phyloP scores from a whole-genome alignment of 2,888 invertebrate species.

The Caenorhabditis afra region DNA sequence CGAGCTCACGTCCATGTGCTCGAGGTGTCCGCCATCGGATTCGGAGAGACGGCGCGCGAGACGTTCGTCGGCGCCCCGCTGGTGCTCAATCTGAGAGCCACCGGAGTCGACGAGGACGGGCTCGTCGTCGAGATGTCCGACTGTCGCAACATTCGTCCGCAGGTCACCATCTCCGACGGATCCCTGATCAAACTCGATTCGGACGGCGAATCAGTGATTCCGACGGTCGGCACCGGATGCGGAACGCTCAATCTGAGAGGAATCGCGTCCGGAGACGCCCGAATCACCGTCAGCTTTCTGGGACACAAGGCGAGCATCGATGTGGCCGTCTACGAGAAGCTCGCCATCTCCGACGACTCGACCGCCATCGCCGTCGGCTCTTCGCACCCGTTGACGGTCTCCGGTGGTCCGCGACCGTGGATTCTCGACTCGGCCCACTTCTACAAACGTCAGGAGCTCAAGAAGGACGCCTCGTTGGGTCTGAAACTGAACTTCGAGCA shows the following conservation, averaged over 20 bases:
- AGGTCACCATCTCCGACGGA: slow-evolving; percentile 59
- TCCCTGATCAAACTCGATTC: slow-evolving; percentile 55
- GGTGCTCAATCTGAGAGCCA: slow-evolving; percentile 68
- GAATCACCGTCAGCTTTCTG: slow-evolving; percentile 50
- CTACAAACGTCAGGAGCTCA: slow-evolving; percentile 47
- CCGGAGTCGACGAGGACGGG: slow-evolving; percentile 56
- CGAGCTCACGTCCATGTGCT: slow-evolving; percentile 66
- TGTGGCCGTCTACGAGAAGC: slow-evolving; percentile 68
- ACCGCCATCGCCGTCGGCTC: slow-evolving; percentile 67
- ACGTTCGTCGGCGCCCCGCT: slow-evolving; percentile 69
- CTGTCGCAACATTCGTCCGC: slow-evolving; percentile 64
- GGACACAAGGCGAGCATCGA: slow-evolving; percentile 63
- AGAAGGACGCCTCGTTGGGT: neutral
- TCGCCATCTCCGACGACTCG: slow-evolving; percentile 53
- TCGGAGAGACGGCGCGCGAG: slow-evolving; percentile 73
- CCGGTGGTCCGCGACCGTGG: slow-evolving; percentile 76
- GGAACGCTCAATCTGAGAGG: slow-evolving; percentile 69
- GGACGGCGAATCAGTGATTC: slow-evolving; percentile 37
- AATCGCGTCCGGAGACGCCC: slow-evolving; percentile 64
- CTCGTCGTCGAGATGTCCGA: slow-evolving; percentile 67
- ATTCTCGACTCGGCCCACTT: slow-evolving; percentile 66
- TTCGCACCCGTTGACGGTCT: slow-evolving; percentile 46
- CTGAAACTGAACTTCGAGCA: slow-evolving; percentile 43
- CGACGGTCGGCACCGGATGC: slow-evolving; percentile 70
- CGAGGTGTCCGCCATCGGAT: slow-evolving; percentile 65